These are phyloP conservation scores for Linurgus olivaceus DNA, from an alignment of 2,797 vertebrate genomes.

Conservation along the genomic window DNA sequence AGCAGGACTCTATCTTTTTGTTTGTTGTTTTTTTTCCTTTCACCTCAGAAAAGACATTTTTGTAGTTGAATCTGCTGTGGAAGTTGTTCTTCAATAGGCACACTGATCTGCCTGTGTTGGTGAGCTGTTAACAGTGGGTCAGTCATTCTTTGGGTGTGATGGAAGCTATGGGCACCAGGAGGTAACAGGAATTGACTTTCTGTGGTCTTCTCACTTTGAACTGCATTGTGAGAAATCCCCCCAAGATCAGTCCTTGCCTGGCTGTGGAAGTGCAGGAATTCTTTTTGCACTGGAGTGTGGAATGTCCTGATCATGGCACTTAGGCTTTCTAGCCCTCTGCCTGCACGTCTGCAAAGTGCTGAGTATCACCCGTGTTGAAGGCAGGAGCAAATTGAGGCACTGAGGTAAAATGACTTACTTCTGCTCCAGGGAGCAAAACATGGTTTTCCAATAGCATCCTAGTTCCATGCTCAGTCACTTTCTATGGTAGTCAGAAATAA, in stretches of 20 bases:
- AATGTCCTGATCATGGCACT: background rate
- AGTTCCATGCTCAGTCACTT: background rate
- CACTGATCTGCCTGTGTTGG: background rate
- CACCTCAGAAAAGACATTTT: background rate
- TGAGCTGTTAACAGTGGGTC: background rate
- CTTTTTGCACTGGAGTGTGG: background rate
- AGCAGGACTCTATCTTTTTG: background rate
- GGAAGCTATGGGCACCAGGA: background rate
- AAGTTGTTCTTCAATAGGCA: background rate
- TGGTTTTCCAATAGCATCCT: background rate
- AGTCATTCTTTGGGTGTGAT: background rate
- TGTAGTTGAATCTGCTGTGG: background rate
- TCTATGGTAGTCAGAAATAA: background rate
- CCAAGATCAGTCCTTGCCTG: background rate
- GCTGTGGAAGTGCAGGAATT: rapidly evolving
- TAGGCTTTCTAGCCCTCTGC: background rate
- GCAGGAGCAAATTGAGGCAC: background rate
- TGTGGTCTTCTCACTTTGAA: background rate
- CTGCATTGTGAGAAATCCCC: background rate
- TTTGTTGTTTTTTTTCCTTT: background rate
- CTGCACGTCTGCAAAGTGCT: background rate
- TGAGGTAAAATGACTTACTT: background rate
- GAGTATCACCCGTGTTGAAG: rapidly evolving
- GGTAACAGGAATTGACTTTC: background rate
- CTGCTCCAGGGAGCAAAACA: background rate